Percentiles rank a stretch among this genome's conserved stretches.
phyloP scores from a whole-genome alignment of 2,797 vertebrate genomes.

The Poliocrania exsul region DNA sequence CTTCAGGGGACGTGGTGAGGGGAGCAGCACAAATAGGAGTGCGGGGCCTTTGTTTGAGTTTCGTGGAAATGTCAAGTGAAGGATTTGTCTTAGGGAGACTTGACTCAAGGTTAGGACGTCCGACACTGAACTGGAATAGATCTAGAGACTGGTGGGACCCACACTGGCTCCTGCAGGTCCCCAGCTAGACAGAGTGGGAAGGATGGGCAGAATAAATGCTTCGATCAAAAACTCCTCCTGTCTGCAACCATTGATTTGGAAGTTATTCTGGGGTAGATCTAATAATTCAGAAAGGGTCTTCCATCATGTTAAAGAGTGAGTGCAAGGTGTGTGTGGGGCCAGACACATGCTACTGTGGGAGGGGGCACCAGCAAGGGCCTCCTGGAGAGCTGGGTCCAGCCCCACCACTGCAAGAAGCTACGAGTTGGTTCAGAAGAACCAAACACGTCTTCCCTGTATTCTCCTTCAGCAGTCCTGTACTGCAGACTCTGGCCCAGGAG shows the following conservation, averaged over 20 bases:
- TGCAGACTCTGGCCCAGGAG: background rate
- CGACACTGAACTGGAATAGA: background rate
- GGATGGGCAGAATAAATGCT: background rate
- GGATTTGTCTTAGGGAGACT: conserved; percentile 3
- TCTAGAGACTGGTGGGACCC: background rate
- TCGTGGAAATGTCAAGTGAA: background rate
- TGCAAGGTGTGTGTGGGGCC: background rate
- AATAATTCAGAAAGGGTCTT: background rate
- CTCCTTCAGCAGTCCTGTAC: background rate
- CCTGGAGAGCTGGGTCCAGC: background rate
- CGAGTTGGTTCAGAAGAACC: background rate
- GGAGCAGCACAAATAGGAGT: conserved; percentile 52
- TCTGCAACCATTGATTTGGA: background rate
- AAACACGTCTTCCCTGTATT: background rate
- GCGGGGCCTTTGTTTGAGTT: conserved; percentile 26
- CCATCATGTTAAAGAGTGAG: accelerated
- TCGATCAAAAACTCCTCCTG: background rate
- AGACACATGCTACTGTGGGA: accelerated
- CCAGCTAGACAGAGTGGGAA: background rate
- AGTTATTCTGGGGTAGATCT: background rate
- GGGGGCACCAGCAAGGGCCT: background rate
- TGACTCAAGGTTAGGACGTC: conserved; percentile 44
- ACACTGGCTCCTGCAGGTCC: accelerated
- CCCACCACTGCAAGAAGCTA: background rate
- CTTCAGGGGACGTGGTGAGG: background rate